Base-by-base conservation (phyloP, 2,797 vertebrate species). In the Anolis apletophallus region DNA sequence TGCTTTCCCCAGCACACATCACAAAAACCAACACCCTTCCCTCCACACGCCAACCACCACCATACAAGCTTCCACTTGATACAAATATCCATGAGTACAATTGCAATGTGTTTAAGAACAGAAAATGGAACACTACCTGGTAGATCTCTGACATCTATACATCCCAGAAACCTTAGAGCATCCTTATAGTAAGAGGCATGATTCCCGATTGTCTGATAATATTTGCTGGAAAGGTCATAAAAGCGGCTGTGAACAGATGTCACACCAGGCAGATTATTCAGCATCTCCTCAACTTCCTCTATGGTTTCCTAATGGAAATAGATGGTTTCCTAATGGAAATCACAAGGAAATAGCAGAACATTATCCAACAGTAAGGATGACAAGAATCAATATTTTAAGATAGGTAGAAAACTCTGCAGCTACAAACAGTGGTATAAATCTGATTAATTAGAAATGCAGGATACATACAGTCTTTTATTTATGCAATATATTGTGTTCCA, bases 211-310 rank as follows among this genome's bases (percentile, higher is more conserved):
- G 99, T 99, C 94, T 99, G 98, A 79, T 99, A 98, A 92, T 99
- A 99, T 94, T 98, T 99, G 95, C 98, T 99, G 85, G 98, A 99
- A 61, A 99, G 97, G 85, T 99, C 98, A 0, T 99, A 99, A 94
- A 99, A 99, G 1, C 99, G 97, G 10, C 98, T 99, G 80, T 99
- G 99, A 74, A 99, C 98, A 0, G 98, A 98, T 0, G 98, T 99
- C 91, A 99, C 98, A 0, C 99, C 98, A 0, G 98, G 97, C 52
- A 99, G 95, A 81, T 95, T 97, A 82, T 96, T 98, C 88, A 99
- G 95, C 97, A 98, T 98, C 87, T 98, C 98, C 85, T 99, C 99
- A 0, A 99, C 98, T 11, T 98, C 98, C 88, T 99, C 99, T 0
- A 98, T 98, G 52, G 98, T 94, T 96, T 99, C 99, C 99, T 97